Evolutionary conservation across 2,113 vertebrate species (phyloP), one percentile per base, ranked within the genome.

Genomic region (Melanerpes aurifrons): DNA sequence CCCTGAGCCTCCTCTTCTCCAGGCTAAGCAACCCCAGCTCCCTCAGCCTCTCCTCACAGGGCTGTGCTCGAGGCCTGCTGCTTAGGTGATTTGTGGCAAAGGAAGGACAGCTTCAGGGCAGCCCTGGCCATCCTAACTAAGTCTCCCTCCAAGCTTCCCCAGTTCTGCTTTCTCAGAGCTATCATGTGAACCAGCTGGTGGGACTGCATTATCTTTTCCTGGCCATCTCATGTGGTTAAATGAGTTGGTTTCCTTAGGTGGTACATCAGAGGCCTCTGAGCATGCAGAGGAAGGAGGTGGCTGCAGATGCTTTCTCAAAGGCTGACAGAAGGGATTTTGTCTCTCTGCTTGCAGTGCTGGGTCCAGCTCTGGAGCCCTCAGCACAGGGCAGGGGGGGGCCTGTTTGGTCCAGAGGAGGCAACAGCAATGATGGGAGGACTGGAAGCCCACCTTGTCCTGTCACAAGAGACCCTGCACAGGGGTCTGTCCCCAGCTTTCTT

Each of bases 131-230:
- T 63, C 53, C 62, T 64, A 29, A 16, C 47, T 74, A 32, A 67
- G 70, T 71, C 81, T 64, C 26, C 37, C 59, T 81, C 77, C 48
- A 64, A 0, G 47, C 91, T 63, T 57, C 61, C 78, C 79, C 32
- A 29, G 54, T 61, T 94, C 86, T 88, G 76, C 76, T 93, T 93
- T 83, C 92, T 68, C 40, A 56, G 72, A 83, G 88, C 80, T 90
- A 5, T 78, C 8, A 1, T 25, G 22, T 54, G 62, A 86, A 56
- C 69, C 62, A 67, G 43, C 5, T 6, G 0, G 29, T 71, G 69
- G 61, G 35, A 37, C 79, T 29, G 43, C 5, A 1, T 40, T 86
- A 45, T 78, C 80, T 94, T n/a, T 71, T 83, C 86, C 80, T 8
- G 8, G 57, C 74, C 87, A 88, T 35, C 69, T 86, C 14, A 1